These are phyloP conservation scores for Rhinolophus sinicus DNA, from an alignment of 2,113 vertebrate species.

Conservation along the genomic window DNA sequence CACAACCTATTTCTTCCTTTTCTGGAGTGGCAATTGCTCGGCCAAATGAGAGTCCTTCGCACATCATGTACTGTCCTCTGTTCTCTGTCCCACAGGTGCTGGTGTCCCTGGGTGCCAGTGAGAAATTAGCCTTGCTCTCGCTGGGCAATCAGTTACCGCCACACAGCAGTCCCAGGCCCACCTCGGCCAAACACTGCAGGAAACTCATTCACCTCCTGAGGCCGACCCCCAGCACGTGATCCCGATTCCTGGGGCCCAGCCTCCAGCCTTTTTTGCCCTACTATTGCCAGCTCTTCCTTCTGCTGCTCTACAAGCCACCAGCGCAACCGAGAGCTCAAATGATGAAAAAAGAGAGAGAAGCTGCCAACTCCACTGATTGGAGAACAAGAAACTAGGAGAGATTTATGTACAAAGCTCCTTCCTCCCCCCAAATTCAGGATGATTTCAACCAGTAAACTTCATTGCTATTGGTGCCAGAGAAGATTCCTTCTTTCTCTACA, in stretches of 20 bases:
- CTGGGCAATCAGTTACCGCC: conserved; percentile 12
- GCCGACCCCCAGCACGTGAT: neutral
- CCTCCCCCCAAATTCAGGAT: conserved; percentile 43
- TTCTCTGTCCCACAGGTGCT: conserved; percentile 79
- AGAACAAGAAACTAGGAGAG: conserved; percentile 45
- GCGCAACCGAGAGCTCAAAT: conserved; percentile 20
- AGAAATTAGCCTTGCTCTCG: conserved; percentile 79
- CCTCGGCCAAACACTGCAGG: conserved; percentile 78
- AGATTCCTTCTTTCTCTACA: conserved; percentile 43
- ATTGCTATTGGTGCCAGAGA: conserved; percentile 60
- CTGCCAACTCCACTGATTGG: conserved; percentile 33
- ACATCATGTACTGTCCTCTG: neutral
- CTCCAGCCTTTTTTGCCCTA: neutral
- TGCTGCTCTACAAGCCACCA: conserved; percentile 33
- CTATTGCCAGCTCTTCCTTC: conserved; percentile 51
- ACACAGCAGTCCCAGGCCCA: neutral
- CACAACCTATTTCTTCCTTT: neutral
- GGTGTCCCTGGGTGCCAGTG: conserved; percentile 82
- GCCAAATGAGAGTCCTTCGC: neutral
- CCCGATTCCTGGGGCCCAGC: neutral
- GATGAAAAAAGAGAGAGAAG: conserved; percentile 44
- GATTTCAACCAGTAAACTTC: conserved; percentile 63
- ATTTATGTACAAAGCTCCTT: conserved; percentile 63
- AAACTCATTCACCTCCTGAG: conserved; percentile 82
- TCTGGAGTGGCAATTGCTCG: neutral